These are phyloP conservation scores for Odontamblyopus rebecca DNA, from an alignment of 2,797 vertebrate species.

Conservation along the genomic window DNA sequence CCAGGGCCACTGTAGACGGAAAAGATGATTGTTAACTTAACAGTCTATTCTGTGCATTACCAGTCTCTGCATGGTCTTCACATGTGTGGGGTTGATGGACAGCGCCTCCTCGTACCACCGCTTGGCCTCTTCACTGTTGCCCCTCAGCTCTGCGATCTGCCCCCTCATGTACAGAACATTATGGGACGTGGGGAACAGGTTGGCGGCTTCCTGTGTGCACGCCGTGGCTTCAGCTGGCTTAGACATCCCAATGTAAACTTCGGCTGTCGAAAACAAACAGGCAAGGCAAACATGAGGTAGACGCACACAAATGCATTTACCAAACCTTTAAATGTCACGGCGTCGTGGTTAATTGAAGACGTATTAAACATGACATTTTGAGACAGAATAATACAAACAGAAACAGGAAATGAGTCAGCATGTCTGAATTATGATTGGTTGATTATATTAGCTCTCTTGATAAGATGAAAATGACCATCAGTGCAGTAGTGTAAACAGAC, in stretches of 20 bases:
- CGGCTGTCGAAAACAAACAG: slow-evolving; percentile 74
- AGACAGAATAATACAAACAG: slow-evolving; percentile 20
- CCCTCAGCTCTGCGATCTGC: slow-evolving; percentile 93
- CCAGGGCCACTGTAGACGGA: neutral
- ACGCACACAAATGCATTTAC: neutral
- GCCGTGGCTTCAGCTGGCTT: slow-evolving; percentile 94
- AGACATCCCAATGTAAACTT: slow-evolving; percentile 95
- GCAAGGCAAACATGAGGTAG: neutral
- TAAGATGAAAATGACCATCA: slow-evolving; percentile 58
- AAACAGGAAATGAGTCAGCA: slow-evolving; percentile 52
- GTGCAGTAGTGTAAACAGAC: slow-evolving; percentile 26
- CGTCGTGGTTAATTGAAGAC: neutral
- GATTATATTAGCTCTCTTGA: slow-evolving; percentile 57
- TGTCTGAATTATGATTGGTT: slow-evolving; percentile 47
- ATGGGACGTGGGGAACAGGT: slow-evolving; percentile 95
- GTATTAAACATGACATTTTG: slow-evolving; percentile 2
- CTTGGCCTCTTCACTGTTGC: slow-evolving; percentile 90
- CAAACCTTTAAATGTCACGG: slow-evolving; percentile 1
- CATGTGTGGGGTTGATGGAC: slow-evolving; percentile 96
- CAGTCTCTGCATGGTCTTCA: slow-evolving; percentile 99
- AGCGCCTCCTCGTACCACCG: slow-evolving; percentile 98
- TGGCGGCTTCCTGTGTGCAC: slow-evolving; percentile 96
- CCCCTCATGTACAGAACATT: slow-evolving; percentile 96
- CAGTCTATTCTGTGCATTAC: slow-evolving; percentile 68
- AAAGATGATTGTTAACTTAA: slow-evolving; percentile 5